These are phyloP conservation scores for Colaptes auratus DNA, from an alignment of 2,113 vertebrate species.

Conservation along the genomic window DNA sequence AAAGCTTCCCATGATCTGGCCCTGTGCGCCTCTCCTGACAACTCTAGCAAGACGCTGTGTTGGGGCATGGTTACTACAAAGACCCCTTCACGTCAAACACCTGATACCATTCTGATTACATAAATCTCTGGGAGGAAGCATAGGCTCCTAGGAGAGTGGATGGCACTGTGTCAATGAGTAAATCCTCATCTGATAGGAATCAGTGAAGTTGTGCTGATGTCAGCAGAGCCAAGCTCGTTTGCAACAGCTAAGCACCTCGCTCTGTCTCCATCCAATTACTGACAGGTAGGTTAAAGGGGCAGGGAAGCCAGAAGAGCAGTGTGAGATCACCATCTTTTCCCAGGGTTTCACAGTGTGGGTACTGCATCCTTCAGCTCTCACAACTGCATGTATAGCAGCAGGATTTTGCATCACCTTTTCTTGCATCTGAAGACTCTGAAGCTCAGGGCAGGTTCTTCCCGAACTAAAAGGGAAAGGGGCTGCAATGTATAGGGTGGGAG, in stretches of 20 bases:
- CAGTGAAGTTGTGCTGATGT: neutral
- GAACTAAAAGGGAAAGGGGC: neutral
- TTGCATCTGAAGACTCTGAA: neutral
- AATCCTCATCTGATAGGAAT: neutral
- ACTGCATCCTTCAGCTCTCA: neutral
- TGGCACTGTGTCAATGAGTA: accelerated
- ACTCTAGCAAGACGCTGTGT: neutral
- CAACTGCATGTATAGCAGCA: neutral
- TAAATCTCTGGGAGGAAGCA: neutral
- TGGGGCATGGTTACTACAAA: neutral
- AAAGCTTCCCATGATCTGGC: neutral
- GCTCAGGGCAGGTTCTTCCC: neutral
- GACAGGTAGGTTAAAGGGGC: neutral
- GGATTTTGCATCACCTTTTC: neutral
- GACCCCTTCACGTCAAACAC: neutral
- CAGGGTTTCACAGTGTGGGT: neutral
- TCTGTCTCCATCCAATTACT: neutral
- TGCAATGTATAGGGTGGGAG: neutral
- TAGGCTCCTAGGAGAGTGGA: neutral
- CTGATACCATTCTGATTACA: neutral
- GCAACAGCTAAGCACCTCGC: neutral
- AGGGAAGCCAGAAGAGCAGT: neutral
- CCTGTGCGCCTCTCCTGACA: neutral
- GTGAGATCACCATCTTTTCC: neutral
- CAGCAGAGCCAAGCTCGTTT: neutral